Conservation (phyloP, 2,797 vertebrate species). For the Fistularia tabacaria region DNA sequence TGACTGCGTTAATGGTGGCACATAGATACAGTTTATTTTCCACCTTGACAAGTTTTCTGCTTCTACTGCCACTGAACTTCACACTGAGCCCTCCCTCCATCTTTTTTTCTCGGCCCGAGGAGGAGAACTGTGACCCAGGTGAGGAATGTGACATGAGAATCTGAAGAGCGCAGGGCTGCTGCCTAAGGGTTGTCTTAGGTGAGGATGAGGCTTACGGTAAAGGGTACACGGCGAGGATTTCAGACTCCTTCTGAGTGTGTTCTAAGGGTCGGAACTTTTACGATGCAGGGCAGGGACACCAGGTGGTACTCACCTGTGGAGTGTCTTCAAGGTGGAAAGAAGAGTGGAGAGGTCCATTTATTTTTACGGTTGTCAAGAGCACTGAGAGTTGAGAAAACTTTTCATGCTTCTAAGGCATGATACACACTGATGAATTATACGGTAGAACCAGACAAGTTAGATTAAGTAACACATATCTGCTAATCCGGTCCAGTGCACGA, state of each 20-base stretch:
- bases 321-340: no score
- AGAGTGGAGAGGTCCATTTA: no score
- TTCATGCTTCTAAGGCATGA: no score
- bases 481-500: no score
- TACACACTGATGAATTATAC: no score
- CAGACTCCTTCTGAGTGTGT: slow-evolving; percentile 23
- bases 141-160: slow-evolving; percentile 73
- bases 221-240: slow-evolving; percentile 28
- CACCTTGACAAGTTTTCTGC: background rate
- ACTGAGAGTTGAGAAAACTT: no score
- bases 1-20: background rate
- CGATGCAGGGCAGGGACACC: no score
- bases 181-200: slow-evolving; percentile 17
- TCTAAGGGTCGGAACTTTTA: no score
- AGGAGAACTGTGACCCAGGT: slow-evolving; percentile 50
- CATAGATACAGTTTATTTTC: background rate
- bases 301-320: no score
- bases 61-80: slow-evolving; percentile 36
- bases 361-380: no score
- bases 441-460: no score
- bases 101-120: slow-evolving; percentile 28
- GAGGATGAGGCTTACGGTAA: slow-evolving; percentile 57
- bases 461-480: no score
- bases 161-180: slow-evolving; percentile 51
- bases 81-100: slow-evolving; percentile 15